Conservation (phyloP, 2,113 vertebrate species). For the Oryzias woworae region DNA sequence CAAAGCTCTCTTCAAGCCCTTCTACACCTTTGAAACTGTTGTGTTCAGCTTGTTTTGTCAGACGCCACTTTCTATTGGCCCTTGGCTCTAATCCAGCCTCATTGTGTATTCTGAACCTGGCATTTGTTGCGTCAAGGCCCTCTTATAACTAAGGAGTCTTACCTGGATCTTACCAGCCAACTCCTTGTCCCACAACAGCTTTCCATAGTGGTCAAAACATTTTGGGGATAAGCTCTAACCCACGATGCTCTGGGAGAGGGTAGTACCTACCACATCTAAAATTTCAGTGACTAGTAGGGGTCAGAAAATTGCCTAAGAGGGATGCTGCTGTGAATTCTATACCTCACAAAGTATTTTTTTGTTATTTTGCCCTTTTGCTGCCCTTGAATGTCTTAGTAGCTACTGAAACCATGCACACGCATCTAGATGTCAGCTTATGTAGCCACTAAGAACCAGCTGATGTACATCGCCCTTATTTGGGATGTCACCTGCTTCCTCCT, state of each 20-base stretch:
- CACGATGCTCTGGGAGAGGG: conserved; percentile 18
- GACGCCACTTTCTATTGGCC: conserved; percentile 60
- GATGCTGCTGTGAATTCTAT: conserved; percentile 45
- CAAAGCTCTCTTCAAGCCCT: conserved; percentile 48
- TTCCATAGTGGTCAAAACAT: conserved; percentile 30
- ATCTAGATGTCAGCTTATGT: conserved; percentile 47
- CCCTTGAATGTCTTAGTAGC: conserved; percentile 51
- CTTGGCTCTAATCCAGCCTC: conserved; percentile 65
- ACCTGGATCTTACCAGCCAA: conserved; percentile 54
- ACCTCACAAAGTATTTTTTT: conserved; percentile 49
- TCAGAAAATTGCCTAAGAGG: conserved; percentile 41
- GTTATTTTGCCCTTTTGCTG: conserved; percentile 46
- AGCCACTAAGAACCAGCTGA: conserved; percentile 46
- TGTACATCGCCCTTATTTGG: conserved; percentile 55
- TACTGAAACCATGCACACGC: conserved; percentile 55
- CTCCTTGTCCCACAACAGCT: conserved; percentile 24
- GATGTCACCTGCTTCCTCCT: conserved; percentile 54
- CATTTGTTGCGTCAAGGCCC: conserved; percentile 36
- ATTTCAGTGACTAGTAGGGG: conserved; percentile 26
- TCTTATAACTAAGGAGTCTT: conserved; percentile 34
- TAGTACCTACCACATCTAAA: conserved; percentile 53
- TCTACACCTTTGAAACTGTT: conserved; percentile 61
- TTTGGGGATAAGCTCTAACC: conserved; percentile 48
- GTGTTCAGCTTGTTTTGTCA: conserved; percentile 62
- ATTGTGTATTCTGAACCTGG: conserved; percentile 60